phyloP scores from a whole-genome alignment of 2,888 invertebrate genomes.

The Pyrochroa serraticornis region DNA sequence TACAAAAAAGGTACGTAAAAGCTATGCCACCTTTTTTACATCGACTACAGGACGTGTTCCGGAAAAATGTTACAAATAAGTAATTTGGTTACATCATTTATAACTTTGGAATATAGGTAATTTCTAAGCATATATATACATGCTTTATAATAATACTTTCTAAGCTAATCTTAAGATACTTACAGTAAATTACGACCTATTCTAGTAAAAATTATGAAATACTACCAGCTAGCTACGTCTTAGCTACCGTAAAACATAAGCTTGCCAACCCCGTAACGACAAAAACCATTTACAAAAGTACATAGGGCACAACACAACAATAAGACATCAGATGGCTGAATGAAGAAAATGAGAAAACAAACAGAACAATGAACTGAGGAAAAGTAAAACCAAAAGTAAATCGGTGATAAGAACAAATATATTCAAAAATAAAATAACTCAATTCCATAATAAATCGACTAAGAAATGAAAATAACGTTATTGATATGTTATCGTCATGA shows the following conservation, averaged over 20 bases:
- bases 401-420: not conserved
- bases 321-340: slow-evolving; percentile 32
- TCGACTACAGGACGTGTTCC: not conserved
- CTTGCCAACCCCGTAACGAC: slow-evolving; percentile 59
- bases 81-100: too few species aligned
- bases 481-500: not conserved
- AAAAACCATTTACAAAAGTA: slow-evolving; percentile 58
- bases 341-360: slow-evolving; percentile 55
- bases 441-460: not conserved
- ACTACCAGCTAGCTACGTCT: slow-evolving; percentile 36
- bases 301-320: slow-evolving; percentile 57
- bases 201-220: slow-evolving; percentile 3
- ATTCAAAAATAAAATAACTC: slow-evolving; percentile 7
- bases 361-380: slow-evolving; percentile 31
- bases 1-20: too few species aligned
- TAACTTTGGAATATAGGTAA: not conserved
- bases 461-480: not conserved
- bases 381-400: slow-evolving; percentile 6
- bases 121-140: slow-evolving; percentile 3
- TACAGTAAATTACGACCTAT: slow-evolving; percentile 2
- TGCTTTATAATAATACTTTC: not conserved
- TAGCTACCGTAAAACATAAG: slow-evolving; percentile 52
- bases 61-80: not conserved
- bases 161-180: not conserved
- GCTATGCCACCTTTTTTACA: too few species aligned